Conservation (phyloP, 2,888 invertebrate species). For the Fragum sueziense region DNA sequence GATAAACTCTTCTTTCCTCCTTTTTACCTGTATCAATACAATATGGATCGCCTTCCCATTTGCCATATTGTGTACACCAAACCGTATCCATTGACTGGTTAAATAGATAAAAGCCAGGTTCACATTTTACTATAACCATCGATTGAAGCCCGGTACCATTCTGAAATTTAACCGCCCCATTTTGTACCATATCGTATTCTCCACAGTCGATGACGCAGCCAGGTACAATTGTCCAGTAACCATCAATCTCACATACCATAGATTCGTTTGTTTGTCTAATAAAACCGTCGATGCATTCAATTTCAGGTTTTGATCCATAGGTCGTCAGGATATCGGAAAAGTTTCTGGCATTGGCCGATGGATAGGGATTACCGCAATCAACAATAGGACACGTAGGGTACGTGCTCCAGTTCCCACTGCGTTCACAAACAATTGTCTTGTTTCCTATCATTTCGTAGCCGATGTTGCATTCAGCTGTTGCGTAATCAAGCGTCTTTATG, state of each 20-base stretch:
- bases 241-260: background rate
- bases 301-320: background rate
- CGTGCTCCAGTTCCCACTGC: background rate
- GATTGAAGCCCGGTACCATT: background rate
- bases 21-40: conserved; percentile 1
- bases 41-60: background rate
- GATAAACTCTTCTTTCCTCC: too few relatives aligned
- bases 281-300: background rate
- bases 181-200: background rate
- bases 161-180: background rate
- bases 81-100: background rate
- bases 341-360: background rate
- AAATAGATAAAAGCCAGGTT: background rate
- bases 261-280: background rate
- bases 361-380: background rate
- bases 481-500: background rate
- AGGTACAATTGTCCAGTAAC: background rate
- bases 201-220: conserved; percentile 4
- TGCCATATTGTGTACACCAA: background rate
- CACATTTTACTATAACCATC: background rate
- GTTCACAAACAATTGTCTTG: background rate
- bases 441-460: background rate
- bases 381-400: background rate
- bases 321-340: background rate
- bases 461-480: background rate